Base-by-base conservation (phyloP, 1,140 invertebrate species). In the Pachypeltis micranthus region DNA sequence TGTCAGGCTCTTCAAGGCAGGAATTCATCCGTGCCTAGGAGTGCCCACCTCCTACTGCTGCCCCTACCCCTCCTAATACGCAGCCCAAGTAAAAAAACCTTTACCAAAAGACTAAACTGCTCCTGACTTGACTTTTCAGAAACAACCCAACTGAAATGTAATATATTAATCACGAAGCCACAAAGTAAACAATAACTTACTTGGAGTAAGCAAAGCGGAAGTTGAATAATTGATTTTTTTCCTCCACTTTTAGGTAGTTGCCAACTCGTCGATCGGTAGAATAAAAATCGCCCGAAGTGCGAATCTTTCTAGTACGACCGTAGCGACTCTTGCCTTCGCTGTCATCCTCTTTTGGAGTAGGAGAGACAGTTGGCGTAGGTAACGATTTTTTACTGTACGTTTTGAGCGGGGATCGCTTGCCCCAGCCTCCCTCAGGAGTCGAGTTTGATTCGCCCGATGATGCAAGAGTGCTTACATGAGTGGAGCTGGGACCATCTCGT, bases 201-300 rank as follows among this genome's bases (percentile, higher is more conserved):
- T 61, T 61, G 14, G 29, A 61, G 28, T 51, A 51, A 51, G 47
- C 23, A 10, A 21, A 10, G 4, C 47, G 10, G 23, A 51, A 51
- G 47, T 51, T 51, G 19, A 10, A 21, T 10, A 51, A 60, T 34
- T 66, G 64, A 54, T 65, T 66, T 12, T 57, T 63, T 16, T 61
- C 58, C 44, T 63, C 56, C 2, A 62, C 21, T 31, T 63, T 66
- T 21, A 66, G 55, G 61, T 66, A 67, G 1, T 62, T 39, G 57
- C 66, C 65, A 10, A 71, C 63, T 47, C 65, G 67, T n/a, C 65
- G 66, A 44, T 71, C 70, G 27, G 69, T 71, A n/a, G 65, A 68
- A 14, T 67, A 63, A 60, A 67, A 71, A 64, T 71, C 70, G 31
- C 61, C 63, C 26, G 64, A 55, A 12, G 69, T 56, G 54, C 67